phyloP scores from a whole-genome alignment of 2,888 invertebrate genomes.

The Cryptocephalus primarius region DNA sequence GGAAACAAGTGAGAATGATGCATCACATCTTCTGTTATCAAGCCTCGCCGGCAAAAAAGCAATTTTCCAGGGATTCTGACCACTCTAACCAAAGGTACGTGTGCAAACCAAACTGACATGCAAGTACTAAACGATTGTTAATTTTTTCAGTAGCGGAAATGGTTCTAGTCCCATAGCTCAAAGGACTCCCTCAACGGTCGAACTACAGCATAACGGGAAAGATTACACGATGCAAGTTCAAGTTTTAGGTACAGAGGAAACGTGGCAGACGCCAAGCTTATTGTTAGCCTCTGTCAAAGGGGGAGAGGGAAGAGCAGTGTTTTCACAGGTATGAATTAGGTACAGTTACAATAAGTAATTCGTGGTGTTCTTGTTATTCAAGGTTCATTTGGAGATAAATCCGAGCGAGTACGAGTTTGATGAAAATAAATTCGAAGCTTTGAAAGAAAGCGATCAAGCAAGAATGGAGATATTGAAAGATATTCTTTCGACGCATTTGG shows the following conservation, averaged over 20 bases:
- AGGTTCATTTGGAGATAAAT: constrained; percentile 76
- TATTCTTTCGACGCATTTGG: constrained; percentile 58
- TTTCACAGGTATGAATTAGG: constrained; percentile 60
- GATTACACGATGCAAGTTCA: constrained; percentile 63
- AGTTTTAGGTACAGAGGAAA: constrained; percentile 72
- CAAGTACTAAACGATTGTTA: neutral
- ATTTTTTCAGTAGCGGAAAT: constrained; percentile 20
- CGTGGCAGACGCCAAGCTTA: constrained; percentile 78
- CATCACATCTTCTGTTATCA: constrained; percentile 84
- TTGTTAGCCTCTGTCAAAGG: constrained; percentile 55
- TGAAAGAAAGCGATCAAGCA: constrained; percentile 55
- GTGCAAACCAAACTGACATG: neutral
- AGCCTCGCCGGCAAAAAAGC: constrained; percentile 71
- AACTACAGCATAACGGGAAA: constrained; percentile 41
- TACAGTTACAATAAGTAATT: neutral
- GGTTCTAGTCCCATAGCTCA: constrained; percentile 35
- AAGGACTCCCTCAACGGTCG: constrained; percentile 33
- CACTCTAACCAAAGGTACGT: constrained; percentile 15
- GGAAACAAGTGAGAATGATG: constrained; percentile 76
- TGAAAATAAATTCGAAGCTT: constrained; percentile 44
- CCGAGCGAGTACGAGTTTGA: constrained; percentile 56
- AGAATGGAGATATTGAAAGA: constrained; percentile 69
- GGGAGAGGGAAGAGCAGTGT: constrained; percentile 62
- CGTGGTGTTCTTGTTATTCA: constrained; percentile 5
- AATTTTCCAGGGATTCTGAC: constrained; percentile 66